Evolutionary conservation across 2,113 vertebrate species (phyloP).

Genomic region (Brachypteracias leptosomus): DNA sequence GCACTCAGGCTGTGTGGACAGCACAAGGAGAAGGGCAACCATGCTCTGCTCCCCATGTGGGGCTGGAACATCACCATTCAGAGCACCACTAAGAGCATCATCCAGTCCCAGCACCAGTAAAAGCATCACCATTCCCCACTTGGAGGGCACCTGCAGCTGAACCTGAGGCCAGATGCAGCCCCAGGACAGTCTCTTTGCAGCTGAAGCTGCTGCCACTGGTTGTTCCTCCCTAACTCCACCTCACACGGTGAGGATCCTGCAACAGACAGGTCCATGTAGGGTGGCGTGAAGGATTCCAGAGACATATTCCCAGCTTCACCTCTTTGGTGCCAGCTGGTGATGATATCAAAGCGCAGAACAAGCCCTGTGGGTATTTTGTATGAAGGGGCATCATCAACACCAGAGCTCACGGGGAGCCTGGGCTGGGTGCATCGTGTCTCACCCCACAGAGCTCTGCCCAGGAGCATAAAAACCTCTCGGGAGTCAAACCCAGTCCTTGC

Average conservation of each 20-base stretch:
- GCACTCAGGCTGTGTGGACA: background rate
- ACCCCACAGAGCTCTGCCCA: background rate
- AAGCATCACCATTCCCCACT: background rate
- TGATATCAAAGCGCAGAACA: background rate
- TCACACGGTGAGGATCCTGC: background rate
- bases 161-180: background rate
- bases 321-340: background rate
- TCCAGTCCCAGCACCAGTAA: too few species aligned
- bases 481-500: background rate
- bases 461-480: background rate
- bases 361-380: background rate
- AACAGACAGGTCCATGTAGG: background rate
- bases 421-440: background rate
- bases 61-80: too few species aligned
- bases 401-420: accelerated
- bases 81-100: too few species aligned
- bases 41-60: background rate
- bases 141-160: background rate
- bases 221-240: background rate
- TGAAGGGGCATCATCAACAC: background rate
- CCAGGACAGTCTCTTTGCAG: background rate
- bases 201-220: background rate
- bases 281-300: background rate
- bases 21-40: accelerated
- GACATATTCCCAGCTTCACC: background rate